Evolutionary conservation across 2,888 invertebrate genomes (phyloP).

Genomic region (Drosophila neotestacea): DNA sequence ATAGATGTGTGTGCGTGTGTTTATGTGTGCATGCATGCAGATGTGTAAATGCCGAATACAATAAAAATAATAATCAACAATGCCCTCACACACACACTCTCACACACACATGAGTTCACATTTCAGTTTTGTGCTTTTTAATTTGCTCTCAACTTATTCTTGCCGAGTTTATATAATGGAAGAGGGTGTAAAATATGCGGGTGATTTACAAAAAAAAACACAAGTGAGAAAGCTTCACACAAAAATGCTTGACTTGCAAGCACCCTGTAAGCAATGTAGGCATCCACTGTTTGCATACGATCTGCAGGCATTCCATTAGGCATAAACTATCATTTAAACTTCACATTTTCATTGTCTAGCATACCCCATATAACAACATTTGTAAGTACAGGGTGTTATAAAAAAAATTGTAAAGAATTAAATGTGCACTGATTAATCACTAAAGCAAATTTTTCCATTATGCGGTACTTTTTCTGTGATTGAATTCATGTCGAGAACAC

Average conservation of each 20-base stretch:
- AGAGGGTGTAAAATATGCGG: constrained; percentile 52
- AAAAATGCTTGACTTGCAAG: background rate
- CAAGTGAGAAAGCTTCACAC: background rate
- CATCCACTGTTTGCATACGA: background rate
- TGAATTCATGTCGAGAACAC: constrained; percentile 1
- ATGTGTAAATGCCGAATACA: constrained; percentile 73
- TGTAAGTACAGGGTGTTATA: constrained; percentile 8
- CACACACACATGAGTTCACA: constrained; percentile 44
- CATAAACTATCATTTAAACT: background rate
- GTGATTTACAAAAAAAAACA: constrained; percentile 28
- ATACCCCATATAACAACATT: background rate
- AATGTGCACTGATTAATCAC: constrained; percentile 27
- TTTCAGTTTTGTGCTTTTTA: constrained; percentile 59
- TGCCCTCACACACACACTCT: constrained; percentile 49
- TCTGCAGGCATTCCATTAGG: background rate
- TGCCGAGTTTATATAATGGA: constrained; percentile 36
- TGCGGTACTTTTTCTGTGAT: constrained; percentile 15
- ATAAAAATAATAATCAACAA: constrained; percentile 78
- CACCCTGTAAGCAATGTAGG: background rate
- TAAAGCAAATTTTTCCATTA: constrained; percentile 26
- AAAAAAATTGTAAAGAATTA: background rate
- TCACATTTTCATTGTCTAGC: background rate
- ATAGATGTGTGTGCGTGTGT: constrained; percentile 3
- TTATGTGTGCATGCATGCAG: constrained; percentile 34
- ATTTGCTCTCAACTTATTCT: constrained; percentile 59